Conservation (phyloP, 2,113 vertebrate genomes). For the Leucopsar rothschildi region DNA sequence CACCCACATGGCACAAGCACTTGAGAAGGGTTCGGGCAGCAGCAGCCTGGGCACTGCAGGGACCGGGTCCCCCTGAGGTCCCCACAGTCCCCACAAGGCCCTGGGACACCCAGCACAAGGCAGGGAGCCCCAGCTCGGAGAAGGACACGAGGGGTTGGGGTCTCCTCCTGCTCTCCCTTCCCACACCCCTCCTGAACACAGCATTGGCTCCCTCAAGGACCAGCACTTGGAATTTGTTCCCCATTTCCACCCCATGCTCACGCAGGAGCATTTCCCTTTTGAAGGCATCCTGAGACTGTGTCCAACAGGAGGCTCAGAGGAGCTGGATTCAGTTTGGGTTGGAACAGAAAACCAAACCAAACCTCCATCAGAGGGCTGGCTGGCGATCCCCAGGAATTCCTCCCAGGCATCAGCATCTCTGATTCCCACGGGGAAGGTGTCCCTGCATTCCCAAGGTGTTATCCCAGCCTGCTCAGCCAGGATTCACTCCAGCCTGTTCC, state of each 20-base stretch:
- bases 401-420: not conserved
- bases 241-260: rapidly evolving
- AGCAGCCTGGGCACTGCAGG: slow-evolving; percentile 28
- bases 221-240: rapidly evolving
- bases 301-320: not conserved
- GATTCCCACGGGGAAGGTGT: not conserved
- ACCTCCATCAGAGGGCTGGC: not conserved
- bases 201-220: not conserved
- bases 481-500: not conserved
- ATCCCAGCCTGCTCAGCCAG: rapidly evolving
- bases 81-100: not conserved
- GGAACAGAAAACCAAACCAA: not conserved
- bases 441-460: not conserved
- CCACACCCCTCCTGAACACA: rapidly evolving
- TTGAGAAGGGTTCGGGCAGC: slow-evolving; percentile 67
- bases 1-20: slow-evolving; percentile 37
- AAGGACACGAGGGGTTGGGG: not conserved
- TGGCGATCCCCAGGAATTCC: not conserved
- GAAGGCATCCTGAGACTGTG: not conserved
- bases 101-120: not conserved
- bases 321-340: not conserved
- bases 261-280: rapidly evolving
- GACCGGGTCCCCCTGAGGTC: not conserved
- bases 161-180: not conserved
- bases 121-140: not conserved